Conservation (phyloP, 2,888 invertebrate genomes). For the Xanthia icteritia region DNA sequence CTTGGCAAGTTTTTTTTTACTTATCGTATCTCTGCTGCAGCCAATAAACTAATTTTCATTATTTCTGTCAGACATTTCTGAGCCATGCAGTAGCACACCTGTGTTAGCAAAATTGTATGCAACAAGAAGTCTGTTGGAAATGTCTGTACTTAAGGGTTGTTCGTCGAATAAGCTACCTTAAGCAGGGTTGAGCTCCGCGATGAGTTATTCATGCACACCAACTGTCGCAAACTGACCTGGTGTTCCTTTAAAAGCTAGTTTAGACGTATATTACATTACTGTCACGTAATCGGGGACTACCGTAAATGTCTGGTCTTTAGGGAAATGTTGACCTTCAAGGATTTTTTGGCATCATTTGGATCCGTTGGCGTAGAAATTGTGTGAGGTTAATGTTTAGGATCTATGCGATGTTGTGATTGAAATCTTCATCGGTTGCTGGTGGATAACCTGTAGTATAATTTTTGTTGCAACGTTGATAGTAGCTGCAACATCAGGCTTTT, state of each 20-base stretch:
- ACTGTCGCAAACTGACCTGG: conserved; percentile 40
- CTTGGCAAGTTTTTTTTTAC: too few relatives aligned
- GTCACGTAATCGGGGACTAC: conserved; percentile 37
- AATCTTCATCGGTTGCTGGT: too few relatives aligned
- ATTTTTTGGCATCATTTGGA: background rate
- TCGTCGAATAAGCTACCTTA: conserved; percentile 24
- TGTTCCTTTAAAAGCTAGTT: conserved; percentile 38
- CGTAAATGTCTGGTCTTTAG: conserved; percentile 20
- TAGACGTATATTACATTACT: conserved; percentile 17
- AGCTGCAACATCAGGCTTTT: background rate
- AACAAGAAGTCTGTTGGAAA: conserved; percentile 3
- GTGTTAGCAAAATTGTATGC: background rate
- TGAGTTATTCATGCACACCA: conserved; percentile 49
- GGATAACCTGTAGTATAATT: background rate
- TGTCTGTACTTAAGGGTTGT: conserved; percentile 10
- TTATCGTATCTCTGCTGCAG: background rate
- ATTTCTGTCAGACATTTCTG: too few relatives aligned
- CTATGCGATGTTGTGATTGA: background rate
- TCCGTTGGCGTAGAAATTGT: background rate
- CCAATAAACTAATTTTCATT: background rate
- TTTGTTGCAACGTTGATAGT: too few relatives aligned
- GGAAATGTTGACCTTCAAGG: conserved; percentile 22
- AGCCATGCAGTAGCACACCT: background rate
- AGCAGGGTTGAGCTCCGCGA: conserved; percentile 32
- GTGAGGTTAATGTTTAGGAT: background rate